These are phyloP conservation scores for Myotis myotis DNA, from an alignment of 2,797 vertebrate species.

Conservation along the genomic window DNA sequence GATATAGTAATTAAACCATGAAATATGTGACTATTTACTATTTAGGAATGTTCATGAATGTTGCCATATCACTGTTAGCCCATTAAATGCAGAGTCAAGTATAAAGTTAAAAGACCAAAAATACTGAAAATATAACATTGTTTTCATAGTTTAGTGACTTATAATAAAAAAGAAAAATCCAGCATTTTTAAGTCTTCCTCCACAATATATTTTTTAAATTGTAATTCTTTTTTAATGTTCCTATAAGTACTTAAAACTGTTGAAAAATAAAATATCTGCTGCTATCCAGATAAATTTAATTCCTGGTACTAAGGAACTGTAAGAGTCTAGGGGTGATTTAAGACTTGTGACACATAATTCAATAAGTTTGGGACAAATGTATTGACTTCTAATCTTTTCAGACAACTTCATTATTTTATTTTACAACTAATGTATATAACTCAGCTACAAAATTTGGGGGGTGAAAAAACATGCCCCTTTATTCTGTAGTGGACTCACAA, in stretches of 20 bases:
- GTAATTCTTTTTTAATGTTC: not conserved
- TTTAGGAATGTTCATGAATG: constrained; percentile 76
- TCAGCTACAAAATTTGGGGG: not conserved
- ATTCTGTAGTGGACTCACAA: not conserved
- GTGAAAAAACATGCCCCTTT: not conserved
- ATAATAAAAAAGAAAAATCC: not conserved
- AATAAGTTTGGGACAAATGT: constrained; percentile 58
- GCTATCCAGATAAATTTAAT: constrained; percentile 68
- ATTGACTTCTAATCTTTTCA: constrained; percentile 68
- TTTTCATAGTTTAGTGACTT: not conserved
- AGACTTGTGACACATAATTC: constrained; percentile 67
- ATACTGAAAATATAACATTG: constrained; percentile 5
- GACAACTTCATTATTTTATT: constrained; percentile 71
- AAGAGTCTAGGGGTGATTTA: constrained; percentile 55
- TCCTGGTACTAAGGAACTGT: constrained; percentile 9
- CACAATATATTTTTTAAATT: not conserved
- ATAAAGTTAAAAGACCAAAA: constrained; percentile 48
- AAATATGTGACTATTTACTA: constrained; percentile 81
- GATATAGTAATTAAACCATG: constrained; percentile 77
- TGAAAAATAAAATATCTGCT: constrained; percentile 60
- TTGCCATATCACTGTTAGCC: constrained; percentile 73
- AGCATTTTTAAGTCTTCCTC: not conserved
- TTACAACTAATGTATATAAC: constrained; percentile 49
- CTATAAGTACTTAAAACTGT: constrained; percentile 42
- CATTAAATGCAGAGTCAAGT: constrained; percentile 33